phyloP scores from a whole-genome alignment of 1,140 invertebrate species.

The Drosophila simulans region DNA sequence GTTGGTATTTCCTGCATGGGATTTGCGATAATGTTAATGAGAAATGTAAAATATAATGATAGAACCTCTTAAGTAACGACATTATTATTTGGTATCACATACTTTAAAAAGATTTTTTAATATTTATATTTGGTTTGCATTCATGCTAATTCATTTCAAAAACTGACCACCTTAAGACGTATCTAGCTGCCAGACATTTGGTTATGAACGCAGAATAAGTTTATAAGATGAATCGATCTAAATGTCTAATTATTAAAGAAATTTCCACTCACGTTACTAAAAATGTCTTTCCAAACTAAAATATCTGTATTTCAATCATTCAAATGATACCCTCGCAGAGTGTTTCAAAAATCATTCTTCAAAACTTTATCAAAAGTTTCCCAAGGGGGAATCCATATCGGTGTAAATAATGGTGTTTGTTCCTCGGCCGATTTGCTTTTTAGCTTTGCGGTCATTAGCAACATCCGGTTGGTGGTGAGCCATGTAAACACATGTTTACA shows the following conservation, averaged over 20 bases:
- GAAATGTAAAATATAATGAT: background rate
- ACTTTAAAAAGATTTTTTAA: no score
- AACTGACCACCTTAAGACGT: no score
- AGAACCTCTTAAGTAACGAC: background rate
- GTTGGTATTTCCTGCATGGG: background rate
- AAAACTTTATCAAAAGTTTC: background rate
- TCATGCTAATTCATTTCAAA: no score
- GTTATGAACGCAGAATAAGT: no score
- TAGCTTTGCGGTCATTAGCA: conserved; percentile 70
- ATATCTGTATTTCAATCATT: no score
- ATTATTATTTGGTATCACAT: background rate
- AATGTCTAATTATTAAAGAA: no score
- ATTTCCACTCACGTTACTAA: no score
- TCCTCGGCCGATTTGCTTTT: conserved; percentile 49
- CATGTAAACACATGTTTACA: conserved; percentile 80
- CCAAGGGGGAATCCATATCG: conserved; percentile 3
- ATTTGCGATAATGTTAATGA: background rate
- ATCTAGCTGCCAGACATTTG: no score
- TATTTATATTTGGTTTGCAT: no score
- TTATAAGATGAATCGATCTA: no score
- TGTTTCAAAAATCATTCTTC: background rate
- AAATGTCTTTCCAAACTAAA: no score
- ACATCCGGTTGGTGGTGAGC: conserved; percentile 69
- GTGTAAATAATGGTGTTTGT: conserved; percentile 20
- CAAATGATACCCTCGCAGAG: background rate